Conservation (phyloP, 2,888 invertebrate genomes). For the Rosalia funebris region DNA sequence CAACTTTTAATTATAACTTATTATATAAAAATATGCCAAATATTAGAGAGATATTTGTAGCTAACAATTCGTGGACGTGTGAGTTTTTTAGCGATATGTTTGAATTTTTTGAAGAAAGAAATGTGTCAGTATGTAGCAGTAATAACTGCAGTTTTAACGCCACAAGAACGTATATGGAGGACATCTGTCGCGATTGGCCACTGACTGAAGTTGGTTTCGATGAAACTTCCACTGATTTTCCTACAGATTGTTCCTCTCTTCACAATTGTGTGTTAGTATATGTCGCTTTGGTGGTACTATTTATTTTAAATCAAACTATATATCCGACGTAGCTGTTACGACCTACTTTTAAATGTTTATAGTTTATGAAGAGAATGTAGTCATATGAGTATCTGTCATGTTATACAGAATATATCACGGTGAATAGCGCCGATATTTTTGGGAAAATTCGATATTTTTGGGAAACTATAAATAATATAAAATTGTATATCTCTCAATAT, state of each 20-base stretch:
- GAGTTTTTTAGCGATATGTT: constrained; percentile 58
- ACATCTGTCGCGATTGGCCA: constrained; percentile 43
- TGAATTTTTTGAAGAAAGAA: constrained; percentile 51
- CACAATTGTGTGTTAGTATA: not conserved
- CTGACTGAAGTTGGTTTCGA: constrained; percentile 24
- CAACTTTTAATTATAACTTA: constrained; percentile 54
- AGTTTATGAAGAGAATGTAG: too few species aligned
- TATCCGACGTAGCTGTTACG: not conserved
- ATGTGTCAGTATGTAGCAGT: constrained; percentile 55
- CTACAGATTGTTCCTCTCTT: constrained; percentile 37
- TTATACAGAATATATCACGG: too few species aligned
- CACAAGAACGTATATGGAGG: constrained; percentile 46
- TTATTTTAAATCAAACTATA: constrained; percentile 1
- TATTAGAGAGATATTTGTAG: constrained; percentile 57
- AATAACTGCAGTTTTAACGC: constrained; percentile 49
- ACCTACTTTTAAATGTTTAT: not conserved
- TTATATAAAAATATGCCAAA: constrained; percentile 55
- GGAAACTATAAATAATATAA: too few species aligned
- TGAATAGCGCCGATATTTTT: too few species aligned
- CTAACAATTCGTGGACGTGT: constrained; percentile 57
- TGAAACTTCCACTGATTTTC: constrained; percentile 39
- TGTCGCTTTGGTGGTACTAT: not conserved
- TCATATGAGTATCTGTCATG: too few species aligned
- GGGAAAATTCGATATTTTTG: too few species aligned
- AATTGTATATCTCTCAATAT: too few species aligned